phyloP scores from a whole-genome alignment of 2,113 vertebrate species.

The Macroglossus sobrinus region DNA sequence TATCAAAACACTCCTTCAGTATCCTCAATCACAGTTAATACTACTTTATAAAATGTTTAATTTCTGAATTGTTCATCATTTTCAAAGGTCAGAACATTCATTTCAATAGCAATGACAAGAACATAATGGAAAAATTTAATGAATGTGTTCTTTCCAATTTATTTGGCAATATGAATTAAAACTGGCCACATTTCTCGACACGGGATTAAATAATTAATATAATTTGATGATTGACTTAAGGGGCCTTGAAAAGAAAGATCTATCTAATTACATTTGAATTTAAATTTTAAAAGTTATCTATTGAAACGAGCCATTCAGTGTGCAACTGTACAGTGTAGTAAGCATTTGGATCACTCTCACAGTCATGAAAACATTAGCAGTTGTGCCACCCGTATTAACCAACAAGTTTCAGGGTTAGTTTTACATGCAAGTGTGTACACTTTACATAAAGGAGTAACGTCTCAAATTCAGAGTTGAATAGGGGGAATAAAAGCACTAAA shows the following conservation, averaged over 20 bases:
- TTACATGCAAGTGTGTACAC: rapidly evolving
- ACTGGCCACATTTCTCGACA: constrained; percentile 15
- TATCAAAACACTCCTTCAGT: constrained; percentile 14
- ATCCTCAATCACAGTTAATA: constrained; percentile 21
- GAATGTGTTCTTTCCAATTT: constrained; percentile 60
- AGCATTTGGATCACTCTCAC: constrained; percentile 1
- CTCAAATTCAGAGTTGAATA: neutral
- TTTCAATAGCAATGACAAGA: constrained; percentile 48
- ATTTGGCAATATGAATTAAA: constrained; percentile 61
- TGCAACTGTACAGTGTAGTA: neutral
- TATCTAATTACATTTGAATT: constrained; percentile 20
- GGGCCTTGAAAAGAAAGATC: neutral
- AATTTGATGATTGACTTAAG: neutral
- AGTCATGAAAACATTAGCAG: neutral
- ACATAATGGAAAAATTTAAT: constrained; percentile 62
- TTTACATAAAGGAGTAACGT: neutral
- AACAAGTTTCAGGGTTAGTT: neutral
- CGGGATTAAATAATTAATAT: constrained; percentile 40
- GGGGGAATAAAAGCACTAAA: neutral
- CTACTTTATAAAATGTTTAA: constrained; percentile 30
- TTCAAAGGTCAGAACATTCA: constrained; percentile 64
- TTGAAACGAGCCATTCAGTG: neutral
- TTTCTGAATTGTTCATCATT: constrained; percentile 57
- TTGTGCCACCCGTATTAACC: neutral
- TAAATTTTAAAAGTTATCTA: neutral